Conservation (phyloP, 2,797 vertebrate species). For the Anas capensis region DNA sequence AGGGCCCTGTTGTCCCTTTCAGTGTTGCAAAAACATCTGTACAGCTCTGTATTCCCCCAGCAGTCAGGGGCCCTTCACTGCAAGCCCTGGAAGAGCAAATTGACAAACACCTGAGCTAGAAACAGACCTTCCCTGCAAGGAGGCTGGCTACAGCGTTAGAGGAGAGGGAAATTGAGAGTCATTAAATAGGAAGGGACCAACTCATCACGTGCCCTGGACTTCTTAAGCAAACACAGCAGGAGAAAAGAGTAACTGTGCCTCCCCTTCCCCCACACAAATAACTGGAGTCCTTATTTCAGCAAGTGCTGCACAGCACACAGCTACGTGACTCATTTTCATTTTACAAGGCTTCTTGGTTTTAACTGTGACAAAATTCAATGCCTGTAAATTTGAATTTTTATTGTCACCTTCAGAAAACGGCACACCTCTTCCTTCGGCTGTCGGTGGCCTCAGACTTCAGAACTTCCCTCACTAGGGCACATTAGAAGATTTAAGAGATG, state of each 20-base stretch:
- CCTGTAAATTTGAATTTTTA: constrained; percentile 9
- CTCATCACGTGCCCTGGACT: not conserved
- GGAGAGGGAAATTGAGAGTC: constrained; percentile 44
- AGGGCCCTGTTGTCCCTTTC: not conserved
- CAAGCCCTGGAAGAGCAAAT: not conserved
- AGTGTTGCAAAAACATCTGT: not conserved
- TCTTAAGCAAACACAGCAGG: constrained; percentile 32
- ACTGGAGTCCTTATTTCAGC: constrained; percentile 20
- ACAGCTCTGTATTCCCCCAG: not conserved
- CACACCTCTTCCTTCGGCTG: not conserved
- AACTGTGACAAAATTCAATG: constrained; percentile 20
- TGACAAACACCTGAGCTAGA: constrained; percentile 21
- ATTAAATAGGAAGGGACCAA: constrained; percentile 43
- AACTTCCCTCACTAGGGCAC: not conserved
- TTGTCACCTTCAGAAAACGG: not conserved
- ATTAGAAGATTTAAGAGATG: not conserved
- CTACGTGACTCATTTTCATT: not conserved
- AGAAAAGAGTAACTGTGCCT: not conserved
- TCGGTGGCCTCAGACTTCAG: not conserved
- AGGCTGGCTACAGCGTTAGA: not conserved
- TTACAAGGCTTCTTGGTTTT: constrained; percentile 22
- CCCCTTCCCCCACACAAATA: not conserved
- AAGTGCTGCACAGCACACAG: not conserved
- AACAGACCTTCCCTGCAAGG: not conserved
- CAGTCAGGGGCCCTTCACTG: not conserved